Percentiles rank a stretch among this genome's conserved stretches.
Conservation (phyloP, 2,888 invertebrate genomes). For the Nebria salina region DNA sequence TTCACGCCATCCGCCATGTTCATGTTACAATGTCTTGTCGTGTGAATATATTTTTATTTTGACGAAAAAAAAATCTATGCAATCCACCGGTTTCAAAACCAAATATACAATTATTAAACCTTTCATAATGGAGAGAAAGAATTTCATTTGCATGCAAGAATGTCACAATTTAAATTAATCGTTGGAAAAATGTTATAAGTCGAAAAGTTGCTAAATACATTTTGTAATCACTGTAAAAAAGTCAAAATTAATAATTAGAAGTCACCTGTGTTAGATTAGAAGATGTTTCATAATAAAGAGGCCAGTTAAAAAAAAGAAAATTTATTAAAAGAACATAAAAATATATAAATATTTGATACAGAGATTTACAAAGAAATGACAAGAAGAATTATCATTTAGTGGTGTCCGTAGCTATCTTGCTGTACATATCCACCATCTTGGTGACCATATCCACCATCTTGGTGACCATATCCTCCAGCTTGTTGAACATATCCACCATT, state of each 20-base stretch:
- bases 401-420: slow-evolving; percentile 11
- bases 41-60: slow-evolving; percentile 32
- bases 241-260: not conserved
- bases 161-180: not conserved
- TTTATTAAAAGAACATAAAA: slow-evolving; percentile 46
- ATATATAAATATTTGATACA: slow-evolving; percentile 44
- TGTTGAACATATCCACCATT: slow-evolving; percentile 50
- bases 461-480: slow-evolving; percentile 51
- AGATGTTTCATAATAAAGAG: slow-evolving; percentile 14
- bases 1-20: slow-evolving; percentile 36
- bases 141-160: slow-evolving; percentile 8
- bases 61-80: slow-evolving; percentile 3
- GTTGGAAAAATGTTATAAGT: not conserved
- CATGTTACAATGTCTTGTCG: slow-evolving; percentile 40
- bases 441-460: slow-evolving; percentile 48
- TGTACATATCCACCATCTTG: slow-evolving; percentile 25
- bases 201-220: not conserved
- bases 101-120: slow-evolving; percentile 14
- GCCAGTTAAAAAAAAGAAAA: slow-evolving; percentile 38
- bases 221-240: not conserved
- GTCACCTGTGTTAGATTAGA: slow-evolving; percentile 2
- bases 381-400: slow-evolving; percentile 33
- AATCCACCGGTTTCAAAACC: slow-evolving; percentile 38
- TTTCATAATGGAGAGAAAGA: slow-evolving; percentile 9
- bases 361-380: slow-evolving; percentile 43